These are phyloP conservation scores for Plutomurus gul DNA, from an alignment of 1,140 invertebrate genomes.

Conservation along the genomic window DNA sequence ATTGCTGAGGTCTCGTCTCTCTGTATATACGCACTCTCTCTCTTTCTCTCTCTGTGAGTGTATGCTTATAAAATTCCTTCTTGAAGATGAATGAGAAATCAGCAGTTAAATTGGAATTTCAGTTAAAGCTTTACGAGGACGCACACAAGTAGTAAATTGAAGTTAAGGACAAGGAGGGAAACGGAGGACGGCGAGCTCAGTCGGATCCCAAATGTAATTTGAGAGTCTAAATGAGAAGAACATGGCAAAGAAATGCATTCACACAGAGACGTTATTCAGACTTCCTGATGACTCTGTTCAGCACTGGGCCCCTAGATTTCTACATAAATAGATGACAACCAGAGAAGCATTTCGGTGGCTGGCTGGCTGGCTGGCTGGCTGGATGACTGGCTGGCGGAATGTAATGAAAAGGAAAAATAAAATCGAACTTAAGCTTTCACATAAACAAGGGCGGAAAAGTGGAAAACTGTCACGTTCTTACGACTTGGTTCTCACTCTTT, in stretches of 20 bases:
- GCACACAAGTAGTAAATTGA: constrained; percentile 1
- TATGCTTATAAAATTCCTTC: not conserved
- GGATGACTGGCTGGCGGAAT: no score
- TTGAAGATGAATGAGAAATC: not conserved
- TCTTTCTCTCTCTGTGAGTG: not conserved
- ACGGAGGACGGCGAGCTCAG: not conserved
- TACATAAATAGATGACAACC: no score
- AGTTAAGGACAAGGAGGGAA: constrained; percentile 2
- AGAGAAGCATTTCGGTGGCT: no score
- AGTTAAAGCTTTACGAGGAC: not conserved
- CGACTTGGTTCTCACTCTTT: not conserved
- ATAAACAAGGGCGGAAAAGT: not conserved
- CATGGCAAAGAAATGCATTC: not conserved
- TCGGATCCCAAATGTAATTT: constrained; percentile 9
- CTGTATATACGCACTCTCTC: not conserved
- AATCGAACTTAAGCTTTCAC: not conserved
- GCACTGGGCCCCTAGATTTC: no score
- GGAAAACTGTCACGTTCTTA: not conserved
- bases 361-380: no score
- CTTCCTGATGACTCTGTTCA: not conserved
- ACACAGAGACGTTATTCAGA: not conserved
- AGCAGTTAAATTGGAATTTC: not conserved
- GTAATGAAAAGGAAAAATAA: not conserved
- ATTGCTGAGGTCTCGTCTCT: not conserved
- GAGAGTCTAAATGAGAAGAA: not conserved